Evolutionary conservation across 2,888 invertebrate species (phyloP).

Genomic region (Cyclophora albipunctata): DNA sequence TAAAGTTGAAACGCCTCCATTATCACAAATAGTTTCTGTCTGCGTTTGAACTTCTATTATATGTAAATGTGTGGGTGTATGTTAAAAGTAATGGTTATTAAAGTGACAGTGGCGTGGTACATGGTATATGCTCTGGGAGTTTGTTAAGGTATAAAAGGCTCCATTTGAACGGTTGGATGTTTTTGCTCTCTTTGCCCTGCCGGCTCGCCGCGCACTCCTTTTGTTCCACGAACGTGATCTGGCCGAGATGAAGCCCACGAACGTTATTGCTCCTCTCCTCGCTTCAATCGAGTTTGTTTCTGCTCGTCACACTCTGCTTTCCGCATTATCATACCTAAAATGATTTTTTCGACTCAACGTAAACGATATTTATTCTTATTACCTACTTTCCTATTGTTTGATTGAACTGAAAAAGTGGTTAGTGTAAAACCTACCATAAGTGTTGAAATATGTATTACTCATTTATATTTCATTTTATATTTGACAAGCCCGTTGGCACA

Average conservation of each 20-base stretch:
- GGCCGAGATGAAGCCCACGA: conserved; percentile 61
- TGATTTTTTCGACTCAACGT: conserved; percentile 38
- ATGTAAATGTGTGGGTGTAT: too few relatives aligned
- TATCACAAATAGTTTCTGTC: conserved; percentile 15
- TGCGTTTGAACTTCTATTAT: too few relatives aligned
- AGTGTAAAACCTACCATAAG: too few relatives aligned
- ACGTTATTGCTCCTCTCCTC: conserved; percentile 57
- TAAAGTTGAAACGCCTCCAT: conserved; percentile 23
- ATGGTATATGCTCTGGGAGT: conserved; percentile 44
- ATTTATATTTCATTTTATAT: too few relatives aligned
- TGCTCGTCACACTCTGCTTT: conserved; percentile 49
- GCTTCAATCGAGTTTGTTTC: conserved; percentile 59
- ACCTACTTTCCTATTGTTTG: too few relatives aligned
- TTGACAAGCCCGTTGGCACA: too few relatives aligned
- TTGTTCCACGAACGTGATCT: conserved; percentile 71
- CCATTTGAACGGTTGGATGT: conserved; percentile 59
- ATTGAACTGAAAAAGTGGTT: too few relatives aligned
- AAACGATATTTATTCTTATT: conserved; percentile 23
- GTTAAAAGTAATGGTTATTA: conserved; percentile 27
- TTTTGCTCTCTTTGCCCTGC: conserved; percentile 50
- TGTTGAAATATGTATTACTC: too few relatives aligned
- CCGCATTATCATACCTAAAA: conserved; percentile 45
- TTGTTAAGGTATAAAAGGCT: conserved; percentile 65
- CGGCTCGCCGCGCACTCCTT: conserved; percentile 55
- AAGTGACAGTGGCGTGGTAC: conserved; percentile 26